Conservation (phyloP, 37 sponge, comb jelly and placozoan species). For the Halichondria panicea region DNA sequence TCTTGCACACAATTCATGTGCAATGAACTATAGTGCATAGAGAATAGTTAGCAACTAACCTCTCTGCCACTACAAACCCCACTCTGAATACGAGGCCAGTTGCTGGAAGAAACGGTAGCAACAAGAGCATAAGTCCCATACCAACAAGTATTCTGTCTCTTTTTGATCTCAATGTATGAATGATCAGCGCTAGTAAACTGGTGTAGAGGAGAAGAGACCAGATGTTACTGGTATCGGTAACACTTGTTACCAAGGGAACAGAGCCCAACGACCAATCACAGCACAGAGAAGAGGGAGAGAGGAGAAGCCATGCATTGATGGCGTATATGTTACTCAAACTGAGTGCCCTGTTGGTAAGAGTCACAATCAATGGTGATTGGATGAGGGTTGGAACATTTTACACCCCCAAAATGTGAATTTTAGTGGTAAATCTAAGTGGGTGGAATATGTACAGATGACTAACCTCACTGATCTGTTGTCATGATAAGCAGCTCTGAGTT, state of each 20-base stretch:
- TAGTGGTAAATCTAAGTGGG: too few species aligned
- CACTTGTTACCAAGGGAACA: constrained; percentile 57
- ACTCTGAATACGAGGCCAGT: constrained; percentile 78
- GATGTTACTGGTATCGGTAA: constrained; percentile 62
- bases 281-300: constrained; percentile 79
- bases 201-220: constrained; percentile 54
- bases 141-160: constrained; percentile 61
- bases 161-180: constrained; percentile 27
- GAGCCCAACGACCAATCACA: constrained; percentile 94
- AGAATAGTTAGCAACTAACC: constrained; percentile 14
- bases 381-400: too few species aligned
- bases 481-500: constrained; percentile 78
- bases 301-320: constrained; percentile 78
- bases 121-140: constrained; percentile 46
- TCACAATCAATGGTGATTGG: background rate
- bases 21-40: constrained; percentile 4
- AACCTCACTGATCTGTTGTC: constrained; percentile 66
- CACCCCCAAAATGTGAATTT: too few species aligned
- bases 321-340: constrained; percentile 87
- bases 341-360: constrained; percentile 36
- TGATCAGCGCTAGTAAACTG: constrained; percentile 4
- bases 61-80: constrained; percentile 90
- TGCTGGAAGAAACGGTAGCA: constrained; percentile 85
- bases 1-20: background rate
- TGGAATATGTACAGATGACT: too few species aligned